phyloP scores from a whole-genome alignment of 2,113 vertebrate genomes.

The Strix aluco region DNA sequence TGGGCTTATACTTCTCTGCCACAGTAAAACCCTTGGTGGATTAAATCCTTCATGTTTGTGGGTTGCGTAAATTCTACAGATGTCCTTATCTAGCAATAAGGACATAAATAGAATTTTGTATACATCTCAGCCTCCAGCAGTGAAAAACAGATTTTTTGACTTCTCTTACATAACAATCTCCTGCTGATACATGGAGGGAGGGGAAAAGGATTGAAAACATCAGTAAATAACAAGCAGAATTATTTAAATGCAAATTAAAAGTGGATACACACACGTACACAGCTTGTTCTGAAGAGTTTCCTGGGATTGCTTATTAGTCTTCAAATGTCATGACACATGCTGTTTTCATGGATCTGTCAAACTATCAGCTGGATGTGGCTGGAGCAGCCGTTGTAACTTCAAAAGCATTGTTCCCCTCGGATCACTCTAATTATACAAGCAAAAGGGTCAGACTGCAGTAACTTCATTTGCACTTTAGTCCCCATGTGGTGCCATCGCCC shows the following conservation, averaged over 20 bases:
- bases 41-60: not conserved
- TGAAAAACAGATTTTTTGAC: not conserved
- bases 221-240: not conserved
- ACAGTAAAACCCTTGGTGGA: not conserved
- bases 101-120: not conserved
- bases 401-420: not conserved
- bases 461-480: not conserved
- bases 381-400: not conserved
- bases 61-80: not conserved
- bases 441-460: not conserved
- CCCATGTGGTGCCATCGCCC: not conserved
- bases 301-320: not conserved
- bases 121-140: not conserved
- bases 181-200: not conserved
- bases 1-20: not conserved
- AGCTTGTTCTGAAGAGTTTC: not conserved
- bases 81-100: not conserved
- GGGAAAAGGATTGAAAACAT: not conserved
- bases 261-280: not conserved
- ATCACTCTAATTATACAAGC: not conserved
- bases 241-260: slow-evolving; percentile 17
- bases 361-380: slow-evolving; percentile 1
- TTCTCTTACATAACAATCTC: not conserved
- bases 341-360: slow-evolving; percentile 13
- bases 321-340: not conserved